Percentiles rank a stretch among this genome's conserved stretches.
These are phyloP conservation scores for Scleropages formosus DNA, from an alignment of 2,797 vertebrate species.

Conservation along the genomic window DNA sequence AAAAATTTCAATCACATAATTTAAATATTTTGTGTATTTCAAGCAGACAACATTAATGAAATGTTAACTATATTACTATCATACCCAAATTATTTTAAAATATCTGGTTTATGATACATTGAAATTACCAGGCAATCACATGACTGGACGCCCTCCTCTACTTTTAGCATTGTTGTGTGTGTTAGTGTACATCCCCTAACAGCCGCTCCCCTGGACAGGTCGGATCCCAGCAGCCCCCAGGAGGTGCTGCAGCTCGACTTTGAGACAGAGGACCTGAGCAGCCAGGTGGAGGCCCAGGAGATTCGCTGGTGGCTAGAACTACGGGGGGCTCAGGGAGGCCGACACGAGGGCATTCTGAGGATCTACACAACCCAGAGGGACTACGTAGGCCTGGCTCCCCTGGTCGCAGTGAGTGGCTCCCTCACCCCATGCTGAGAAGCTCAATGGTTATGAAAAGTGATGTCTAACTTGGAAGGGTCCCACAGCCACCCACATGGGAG, in stretches of 20 bases:
- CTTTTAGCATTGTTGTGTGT: too few species aligned
- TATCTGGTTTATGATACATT: background rate
- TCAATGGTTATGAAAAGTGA: too few species aligned
- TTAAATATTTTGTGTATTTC: too few species aligned
- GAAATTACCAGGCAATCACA: too few species aligned
- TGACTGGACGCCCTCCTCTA: too few species aligned
- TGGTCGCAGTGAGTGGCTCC: constrained; percentile 63
- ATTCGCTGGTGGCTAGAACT: constrained; percentile 71
- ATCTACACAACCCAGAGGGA: constrained; percentile 67
- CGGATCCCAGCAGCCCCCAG: constrained; percentile 62
- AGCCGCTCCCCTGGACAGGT: constrained; percentile 11
- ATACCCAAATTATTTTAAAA: too few species aligned
- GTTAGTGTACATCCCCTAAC: background rate
- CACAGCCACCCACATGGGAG: too few species aligned
- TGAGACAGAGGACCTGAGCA: constrained; percentile 56
- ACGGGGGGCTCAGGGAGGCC: constrained; percentile 57
- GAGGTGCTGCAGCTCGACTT: constrained; percentile 74
- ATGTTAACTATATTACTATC: too few species aligned
- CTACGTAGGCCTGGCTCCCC: constrained; percentile 69
- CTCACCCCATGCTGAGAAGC: too few species aligned
- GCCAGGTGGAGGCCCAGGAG: constrained; percentile 60
- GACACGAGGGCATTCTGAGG: constrained; percentile 64
- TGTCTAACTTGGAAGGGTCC: too few species aligned
- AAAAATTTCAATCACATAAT: too few species aligned
- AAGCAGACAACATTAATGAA: too few species aligned